phyloP scores from a whole-genome alignment of 2,797 vertebrate genomes.

The Pseudomugil gertrudae region DNA sequence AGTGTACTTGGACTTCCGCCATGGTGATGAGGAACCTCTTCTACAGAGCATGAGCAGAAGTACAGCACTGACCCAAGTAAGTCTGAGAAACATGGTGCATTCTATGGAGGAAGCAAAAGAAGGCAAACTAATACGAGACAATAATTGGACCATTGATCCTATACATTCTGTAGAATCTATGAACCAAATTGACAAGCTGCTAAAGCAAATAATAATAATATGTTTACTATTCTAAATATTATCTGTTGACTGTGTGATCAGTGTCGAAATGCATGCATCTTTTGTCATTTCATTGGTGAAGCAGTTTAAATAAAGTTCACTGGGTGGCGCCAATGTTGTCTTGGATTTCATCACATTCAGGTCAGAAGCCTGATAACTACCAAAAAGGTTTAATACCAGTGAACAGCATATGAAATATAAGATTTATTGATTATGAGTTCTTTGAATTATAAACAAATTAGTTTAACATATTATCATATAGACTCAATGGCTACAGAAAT shows the following conservation, averaged over 20 bases:
- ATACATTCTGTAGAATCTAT: neutral
- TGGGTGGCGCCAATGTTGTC: constrained; percentile 24
- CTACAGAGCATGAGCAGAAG: constrained; percentile 78
- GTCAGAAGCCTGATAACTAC: neutral
- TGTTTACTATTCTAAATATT: neutral
- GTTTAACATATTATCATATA: neutral
- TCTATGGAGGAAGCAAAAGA: neutral
- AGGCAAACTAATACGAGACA: neutral
- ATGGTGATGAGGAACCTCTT: constrained; percentile 85
- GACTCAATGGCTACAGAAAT: neutral
- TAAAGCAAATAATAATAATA: neutral
- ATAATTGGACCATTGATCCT: neutral
- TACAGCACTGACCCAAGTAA: constrained; percentile 89
- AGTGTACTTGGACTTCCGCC: constrained; percentile 88
- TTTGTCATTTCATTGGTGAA: neutral
- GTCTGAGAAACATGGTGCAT: neutral
- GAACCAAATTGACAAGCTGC: neutral
- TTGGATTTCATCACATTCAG: neutral
- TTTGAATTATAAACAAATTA: neutral
- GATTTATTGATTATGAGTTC: neutral
- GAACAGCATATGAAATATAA: neutral
- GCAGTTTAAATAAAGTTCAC: constrained; percentile 14
- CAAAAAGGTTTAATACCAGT: no score
- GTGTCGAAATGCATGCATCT: neutral
- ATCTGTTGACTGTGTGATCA: neutral